Evolutionary conservation across 2,113 vertebrate species (phyloP), one percentile per base, ranked within the genome.

Genomic region (Spilogale gracilis): DNA sequence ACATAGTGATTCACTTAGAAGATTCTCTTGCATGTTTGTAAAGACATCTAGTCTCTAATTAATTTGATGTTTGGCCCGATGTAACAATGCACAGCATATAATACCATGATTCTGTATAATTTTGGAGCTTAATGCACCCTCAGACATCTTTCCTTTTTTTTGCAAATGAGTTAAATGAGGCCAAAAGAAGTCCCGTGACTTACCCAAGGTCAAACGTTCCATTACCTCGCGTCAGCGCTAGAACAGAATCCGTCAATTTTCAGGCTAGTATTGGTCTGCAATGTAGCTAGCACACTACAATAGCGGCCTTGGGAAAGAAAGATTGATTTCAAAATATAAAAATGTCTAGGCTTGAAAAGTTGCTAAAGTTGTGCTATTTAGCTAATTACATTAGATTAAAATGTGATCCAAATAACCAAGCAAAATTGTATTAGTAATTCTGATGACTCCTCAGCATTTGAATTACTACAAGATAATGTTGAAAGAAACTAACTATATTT

Each of bases 111-210:
- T 45, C 1, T 74, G 18, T 38, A 20, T 63, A 96, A 52, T 76
- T 88, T 45, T 80, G 38, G 27, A 82, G 17, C 65, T 79, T 73
- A 82, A 45, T 67, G 14, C 69, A 58, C 94, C 14, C 61, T 92
- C 81, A 82, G 84, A 43, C 23, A 82, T n/a, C 32, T 80, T 56
- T 89, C 3, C 4, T 12, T 61, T 74, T 67, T 67, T 93, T 94
- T 78, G 65, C 20, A 76, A 67, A 73, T 60, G 32, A 69, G 14
- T 43, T 71, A 67, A 65, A 18, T 87, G n/a, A 12, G 6, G 18
- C 56, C 52, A 54, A 95, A 71, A 88, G 58, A 90, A 83, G 21
- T 82, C 79, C 18, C 8, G 8, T 74, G 50, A 96, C n/a, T 92
- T 73, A 94, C 4, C 32, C 21, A 67, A 50, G 1, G 1, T 48